Percentiles rank a stretch among this genome's conserved stretches.
These are phyloP conservation scores for Phyllotis vaccarum DNA, from an alignment of 2,797 vertebrate species.

Conservation along the genomic window DNA sequence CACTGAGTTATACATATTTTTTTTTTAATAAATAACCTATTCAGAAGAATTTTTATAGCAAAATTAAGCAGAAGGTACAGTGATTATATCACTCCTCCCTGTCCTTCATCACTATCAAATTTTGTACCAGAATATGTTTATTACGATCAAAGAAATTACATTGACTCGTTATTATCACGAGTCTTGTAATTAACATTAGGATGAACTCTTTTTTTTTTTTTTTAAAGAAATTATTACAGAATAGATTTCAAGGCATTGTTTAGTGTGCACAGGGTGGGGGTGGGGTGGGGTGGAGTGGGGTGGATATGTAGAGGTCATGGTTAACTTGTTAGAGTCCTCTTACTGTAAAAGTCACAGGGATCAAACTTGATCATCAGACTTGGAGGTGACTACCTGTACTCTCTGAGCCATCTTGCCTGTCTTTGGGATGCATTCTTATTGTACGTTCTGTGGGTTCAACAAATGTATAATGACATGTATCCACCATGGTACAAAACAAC, in stretches of 20 bases:
- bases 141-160: not conserved
- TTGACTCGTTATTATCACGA: not conserved
- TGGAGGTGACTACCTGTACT: not conserved
- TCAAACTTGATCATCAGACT: not conserved
- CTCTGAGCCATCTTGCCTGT: not conserved
- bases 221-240: not conserved
- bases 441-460: not conserved
- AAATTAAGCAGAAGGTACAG: not conserved
- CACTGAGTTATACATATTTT: not conserved
- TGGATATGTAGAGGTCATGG: not conserved
- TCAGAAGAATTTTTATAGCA: conserved; percentile 16
- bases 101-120: not conserved
- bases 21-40: not conserved
- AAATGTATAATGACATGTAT: not conserved
- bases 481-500: not conserved
- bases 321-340: not conserved
- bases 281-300: no score
- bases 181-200: not conserved
- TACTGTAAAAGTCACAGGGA: not conserved
- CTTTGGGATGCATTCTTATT: not conserved
- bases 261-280: no score
- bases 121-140: not conserved
- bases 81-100: not conserved
- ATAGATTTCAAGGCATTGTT: not conserved
- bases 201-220: not conserved